Evolutionary conservation across 1,140 invertebrate species (phyloP).

Genomic region (Caenorhabditis elegans): WBcel235 BX284606.5:4961001-4961500

Average conservation of each 20-base stretch:
- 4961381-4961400: background rate
- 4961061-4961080: conserved; percentile 25
- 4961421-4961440: background rate
- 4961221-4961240: background rate
- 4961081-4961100: background rate
- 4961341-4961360: conserved; percentile 29
- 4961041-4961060: conserved; percentile 24
- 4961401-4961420: background rate
- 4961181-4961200: conserved; percentile 15
- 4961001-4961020: conserved; percentile 12
- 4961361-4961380: background rate
- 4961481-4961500: no score
- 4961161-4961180: background rate
- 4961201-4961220: background rate
- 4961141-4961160: no score
- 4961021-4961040: conserved; percentile 20
- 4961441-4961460: background rate
- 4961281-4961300: background rate
- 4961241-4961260: background rate
- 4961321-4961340: conserved; percentile 18
- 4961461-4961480: background rate
- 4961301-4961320: conserved; percentile 6
- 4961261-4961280: conserved; percentile 21
- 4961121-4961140: background rate
- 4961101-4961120: background rate